These are phyloP conservation scores for Phortica variegata DNA, from an alignment of 1,140 invertebrate species.

Conservation along the genomic window DNA sequence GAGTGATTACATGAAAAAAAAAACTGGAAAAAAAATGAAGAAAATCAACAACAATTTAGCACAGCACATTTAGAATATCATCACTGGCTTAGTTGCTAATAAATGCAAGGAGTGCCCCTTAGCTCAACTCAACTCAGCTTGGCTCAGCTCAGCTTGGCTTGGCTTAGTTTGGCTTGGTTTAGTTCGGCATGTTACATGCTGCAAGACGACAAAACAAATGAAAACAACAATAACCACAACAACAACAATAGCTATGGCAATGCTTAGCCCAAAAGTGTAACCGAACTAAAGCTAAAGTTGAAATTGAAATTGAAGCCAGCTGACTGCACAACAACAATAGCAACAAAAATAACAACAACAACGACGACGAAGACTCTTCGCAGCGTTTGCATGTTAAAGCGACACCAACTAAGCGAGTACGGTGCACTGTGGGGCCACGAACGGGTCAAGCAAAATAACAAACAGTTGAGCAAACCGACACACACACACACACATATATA, in stretches of 20 bases:
- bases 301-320: constrained; percentile 29
- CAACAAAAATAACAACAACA: constrained; percentile 4
- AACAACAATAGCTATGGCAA: constrained; percentile 15
- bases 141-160: constrained; percentile 36
- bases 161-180: constrained; percentile 32
- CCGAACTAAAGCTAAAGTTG: background rate
- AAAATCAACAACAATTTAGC: constrained; percentile 33
- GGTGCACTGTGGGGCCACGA: constrained; percentile 42
- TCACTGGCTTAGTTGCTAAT: constrained; percentile 26
- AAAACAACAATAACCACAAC: constrained; percentile 34
- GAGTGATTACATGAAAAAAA: too few species aligned
- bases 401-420: background rate
- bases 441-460: constrained; percentile 35
- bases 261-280: background rate
- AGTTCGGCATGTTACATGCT: constrained; percentile 43
- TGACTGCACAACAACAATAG: constrained; percentile 6
- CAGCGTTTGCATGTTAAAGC: constrained; percentile 39
- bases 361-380: constrained; percentile 32
- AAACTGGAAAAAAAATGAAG: constrained; percentile 13
- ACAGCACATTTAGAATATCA: constrained; percentile 52
- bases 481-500: constrained; percentile 18
- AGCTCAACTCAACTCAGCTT: constrained; percentile 23
- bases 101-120: constrained; percentile 45
- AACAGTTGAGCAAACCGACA: constrained; percentile 16
- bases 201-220: constrained; percentile 49